Conservation (phyloP, 1,140 invertebrate species). For the Agrilus planipennis region DNA sequence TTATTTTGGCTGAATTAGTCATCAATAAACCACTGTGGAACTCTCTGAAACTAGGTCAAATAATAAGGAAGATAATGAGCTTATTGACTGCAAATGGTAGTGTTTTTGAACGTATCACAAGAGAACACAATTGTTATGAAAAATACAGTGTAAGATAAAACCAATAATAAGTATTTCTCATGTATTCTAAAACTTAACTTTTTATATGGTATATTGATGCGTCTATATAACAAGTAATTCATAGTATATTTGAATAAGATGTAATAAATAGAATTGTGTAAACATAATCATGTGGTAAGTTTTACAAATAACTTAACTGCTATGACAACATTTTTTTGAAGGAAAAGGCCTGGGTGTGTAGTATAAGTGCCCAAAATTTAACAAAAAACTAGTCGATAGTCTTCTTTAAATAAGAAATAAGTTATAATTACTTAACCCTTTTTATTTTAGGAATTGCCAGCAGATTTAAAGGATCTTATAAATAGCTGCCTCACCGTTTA, state of each 20-base stretch:
- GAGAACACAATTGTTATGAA: conserved; percentile 60
- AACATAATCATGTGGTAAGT: too few relatives aligned
- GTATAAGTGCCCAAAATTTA: not conserved
- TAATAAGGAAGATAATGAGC: conserved; percentile 62
- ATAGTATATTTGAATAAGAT: too few relatives aligned
- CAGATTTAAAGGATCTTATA: conserved; percentile 48
- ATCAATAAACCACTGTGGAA: conserved; percentile 54
- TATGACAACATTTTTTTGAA: too few relatives aligned
- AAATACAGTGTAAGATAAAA: conserved; percentile 43
- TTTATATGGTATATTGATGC: not conserved
- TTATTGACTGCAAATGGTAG: conserved; percentile 44
- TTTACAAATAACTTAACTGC: too few relatives aligned
- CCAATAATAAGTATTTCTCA: not conserved
- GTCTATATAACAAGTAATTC: too few relatives aligned
- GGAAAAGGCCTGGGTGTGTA: too few relatives aligned
- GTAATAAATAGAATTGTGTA: too few relatives aligned
- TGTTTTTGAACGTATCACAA: conserved; percentile 61
- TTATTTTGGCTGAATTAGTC: conserved; percentile 70
- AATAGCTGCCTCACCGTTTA: conserved; percentile 57
- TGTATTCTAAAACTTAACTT: conserved; percentile 2
- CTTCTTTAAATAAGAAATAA: not conserved
- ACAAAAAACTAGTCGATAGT: not conserved
- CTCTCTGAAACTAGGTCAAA: conserved; percentile 57
- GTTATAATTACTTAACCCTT: not conserved
- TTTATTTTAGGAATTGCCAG: conserved; percentile 41